Percentiles rank a stretch among this genome's conserved stretches.
Conservation (phyloP, 2,888 invertebrate species). For the Melieria picta region DNA sequence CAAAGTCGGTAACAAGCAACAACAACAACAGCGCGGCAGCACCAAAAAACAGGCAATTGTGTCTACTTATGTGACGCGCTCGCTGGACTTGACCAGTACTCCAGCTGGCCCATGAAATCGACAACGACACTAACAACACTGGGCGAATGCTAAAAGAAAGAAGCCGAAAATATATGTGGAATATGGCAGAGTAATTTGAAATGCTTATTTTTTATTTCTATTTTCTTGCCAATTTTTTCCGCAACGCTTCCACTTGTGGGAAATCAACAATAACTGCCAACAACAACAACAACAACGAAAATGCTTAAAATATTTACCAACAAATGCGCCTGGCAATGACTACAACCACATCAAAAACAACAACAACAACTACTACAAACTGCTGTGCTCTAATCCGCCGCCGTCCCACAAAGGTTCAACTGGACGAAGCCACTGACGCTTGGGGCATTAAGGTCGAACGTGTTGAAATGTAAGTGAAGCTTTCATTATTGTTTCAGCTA, state of each 20-base stretch:
- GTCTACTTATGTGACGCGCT: too few relatives aligned
- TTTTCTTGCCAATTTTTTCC: neutral
- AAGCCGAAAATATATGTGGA: neutral
- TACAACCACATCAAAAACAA: neutral
- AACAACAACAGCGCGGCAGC: too few relatives aligned
- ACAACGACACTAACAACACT: too few relatives aligned
- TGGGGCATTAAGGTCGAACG: constrained; percentile 97
- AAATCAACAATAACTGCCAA: neutral
- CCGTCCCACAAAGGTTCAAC: constrained; percentile 68
- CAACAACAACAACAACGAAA: neutral
- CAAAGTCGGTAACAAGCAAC: too few relatives aligned
- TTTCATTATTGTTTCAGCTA: neutral
- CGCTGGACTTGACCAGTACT: too few relatives aligned
- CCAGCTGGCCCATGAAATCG: too few relatives aligned
- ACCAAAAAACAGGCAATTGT: too few relatives aligned
- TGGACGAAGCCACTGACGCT: constrained; percentile 91
- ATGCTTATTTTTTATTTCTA: neutral
- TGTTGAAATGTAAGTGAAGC: constrained; percentile 90
- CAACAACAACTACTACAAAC: constrained; percentile 11
- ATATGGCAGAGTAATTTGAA: neutral
- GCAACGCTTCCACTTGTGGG: neutral
- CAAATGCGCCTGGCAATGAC: too few relatives aligned
- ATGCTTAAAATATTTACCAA: too few relatives aligned
- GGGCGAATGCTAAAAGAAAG: neutral
- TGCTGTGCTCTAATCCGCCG: constrained; percentile 3